A percentile compares a stretch with the other conserved stretches of the same genome.
phyloP scores from a whole-genome alignment of 2,113 vertebrate species.

The Istiophorus platypterus region DNA sequence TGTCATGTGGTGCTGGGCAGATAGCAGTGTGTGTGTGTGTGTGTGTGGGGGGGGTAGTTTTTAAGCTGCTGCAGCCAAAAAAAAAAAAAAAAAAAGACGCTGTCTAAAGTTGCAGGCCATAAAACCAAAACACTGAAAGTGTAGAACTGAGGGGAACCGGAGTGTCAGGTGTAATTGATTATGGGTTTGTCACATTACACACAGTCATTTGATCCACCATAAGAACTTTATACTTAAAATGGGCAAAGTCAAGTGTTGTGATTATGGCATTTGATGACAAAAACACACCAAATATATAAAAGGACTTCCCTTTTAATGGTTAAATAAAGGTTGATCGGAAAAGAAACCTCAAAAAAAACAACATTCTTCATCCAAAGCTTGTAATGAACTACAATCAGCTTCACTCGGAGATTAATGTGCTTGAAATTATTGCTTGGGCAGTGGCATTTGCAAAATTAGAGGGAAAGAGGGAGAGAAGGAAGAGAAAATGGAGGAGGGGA shows the following conservation, averaged over 20 bases:
- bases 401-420: slow-evolving; percentile 19
- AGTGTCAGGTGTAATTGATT: background rate
- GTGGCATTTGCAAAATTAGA: background rate
- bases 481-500: background rate
- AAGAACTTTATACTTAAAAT: background rate
- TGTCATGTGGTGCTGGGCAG: background rate
- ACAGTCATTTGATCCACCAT: background rate
- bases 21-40: no score
- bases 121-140: background rate
- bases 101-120: background rate
- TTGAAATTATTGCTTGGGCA: slow-evolving; percentile 11
- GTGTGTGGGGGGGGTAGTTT: background rate
- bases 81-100: no score
- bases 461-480: background rate
- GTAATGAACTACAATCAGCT: slow-evolving; percentile 10
- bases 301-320: slow-evolving; percentile 60
- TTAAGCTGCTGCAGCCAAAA: background rate
- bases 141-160: background rate
- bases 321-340: slow-evolving; percentile 47
- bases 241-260: background rate
- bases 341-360: background rate
- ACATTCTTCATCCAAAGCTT: slow-evolving; percentile 23
- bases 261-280: slow-evolving; percentile 8
- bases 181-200: background rate
- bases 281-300: slow-evolving; percentile 37